Evolutionary conservation across 2,113 vertebrate genomes (phyloP), one percentile per base, ranked within the genome.

Genomic region (Rissa tridactyla): DNA sequence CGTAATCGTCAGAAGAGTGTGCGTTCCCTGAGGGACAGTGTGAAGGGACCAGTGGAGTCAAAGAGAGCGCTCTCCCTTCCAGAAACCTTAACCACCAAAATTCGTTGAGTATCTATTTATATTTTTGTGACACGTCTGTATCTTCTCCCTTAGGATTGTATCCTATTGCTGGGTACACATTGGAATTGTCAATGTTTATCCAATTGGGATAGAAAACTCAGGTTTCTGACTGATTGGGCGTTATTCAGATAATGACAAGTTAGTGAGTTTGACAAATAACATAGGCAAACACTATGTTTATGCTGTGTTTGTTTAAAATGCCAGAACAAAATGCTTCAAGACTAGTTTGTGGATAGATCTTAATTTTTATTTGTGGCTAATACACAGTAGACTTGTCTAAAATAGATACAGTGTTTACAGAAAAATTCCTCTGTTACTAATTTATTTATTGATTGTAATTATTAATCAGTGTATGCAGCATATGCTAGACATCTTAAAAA

Each of bases 1-100:
- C 98, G 99, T n/a, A 99, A 99, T 94, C 98, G 98, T 1, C 99
- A 99, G 99, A 99, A 99, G 98, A 99, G 99, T 4, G 99, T 99
- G 83, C 98, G 99, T 9, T 99, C 99, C 13, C 98, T 99, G 54
- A 97, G 99, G 36, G 99, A 99, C 98, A 99, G 99, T 26, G 99
- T 99, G 81, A 99, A 99, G 94, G 99, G 98, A 32, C 98, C 98
- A 0, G 65, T 96, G 3, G 99, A 99, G 84, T 99, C 99, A 82
- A 99, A 99, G 97, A 98, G 99, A 78, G 98, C 99, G 0, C 99
- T 99, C 87, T 99, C 99, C 47, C 99, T 99, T 40, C 99, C 99
- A 2, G 99, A 99, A 98, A 99, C 99, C 29, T 97, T 99, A 62
- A 98, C 99, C 96, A 99, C 98, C 98, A 99, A 99, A 98, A 98